Conservation (phyloP, 2,113 vertebrate species). For the Phaethon lepturus region DNA sequence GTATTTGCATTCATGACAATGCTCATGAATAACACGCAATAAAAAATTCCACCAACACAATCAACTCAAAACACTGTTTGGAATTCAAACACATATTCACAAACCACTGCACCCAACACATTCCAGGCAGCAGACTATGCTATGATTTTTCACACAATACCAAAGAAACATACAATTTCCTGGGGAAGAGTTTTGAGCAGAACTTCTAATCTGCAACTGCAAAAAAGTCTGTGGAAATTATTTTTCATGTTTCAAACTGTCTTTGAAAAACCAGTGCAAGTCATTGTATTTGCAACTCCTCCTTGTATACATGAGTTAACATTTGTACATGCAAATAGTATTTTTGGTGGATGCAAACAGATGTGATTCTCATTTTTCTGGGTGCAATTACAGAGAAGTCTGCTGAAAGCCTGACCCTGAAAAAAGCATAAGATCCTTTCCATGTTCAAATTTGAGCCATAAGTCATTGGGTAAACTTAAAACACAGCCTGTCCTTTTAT, state of each 20-base stretch:
- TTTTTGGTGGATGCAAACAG: constrained; percentile 32
- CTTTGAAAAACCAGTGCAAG: neutral
- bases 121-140: neutral
- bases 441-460: constrained; percentile 57
- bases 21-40: neutral
- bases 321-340: constrained; percentile 25
- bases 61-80: neutral
- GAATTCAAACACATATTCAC: constrained; percentile 9
- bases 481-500: constrained; percentile 55
- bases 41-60: neutral
- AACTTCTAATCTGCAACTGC: neutral
- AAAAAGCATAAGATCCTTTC: constrained; percentile 54
- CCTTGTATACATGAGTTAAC: neutral
- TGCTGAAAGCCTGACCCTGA: constrained; percentile 61
- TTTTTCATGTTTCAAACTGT: neutral
- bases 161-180: neutral
- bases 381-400: constrained; percentile 53
- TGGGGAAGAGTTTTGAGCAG: neutral
- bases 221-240: neutral
- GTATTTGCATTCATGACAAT: neutral
- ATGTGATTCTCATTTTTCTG: constrained; percentile 64
- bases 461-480: constrained; percentile 67
- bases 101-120: neutral
- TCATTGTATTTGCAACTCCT: neutral
- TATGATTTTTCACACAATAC: neutral